Evolutionary conservation across 1,140 invertebrate species (phyloP).

Genomic region (Phortica variegata): DNA sequence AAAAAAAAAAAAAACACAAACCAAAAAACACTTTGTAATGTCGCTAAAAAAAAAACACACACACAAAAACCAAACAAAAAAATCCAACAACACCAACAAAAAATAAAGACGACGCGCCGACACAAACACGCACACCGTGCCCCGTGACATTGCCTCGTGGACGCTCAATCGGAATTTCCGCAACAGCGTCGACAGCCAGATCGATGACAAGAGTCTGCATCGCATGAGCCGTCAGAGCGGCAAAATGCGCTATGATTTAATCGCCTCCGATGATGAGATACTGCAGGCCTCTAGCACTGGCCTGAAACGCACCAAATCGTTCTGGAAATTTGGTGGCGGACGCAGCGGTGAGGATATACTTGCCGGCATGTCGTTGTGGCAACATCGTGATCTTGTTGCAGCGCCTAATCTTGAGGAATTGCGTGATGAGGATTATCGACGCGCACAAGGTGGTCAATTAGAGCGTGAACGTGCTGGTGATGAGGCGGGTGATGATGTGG

Average conservation of each 20-base stretch:
- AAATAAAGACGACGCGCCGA: conserved; percentile 41
- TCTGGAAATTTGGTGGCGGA: conserved; percentile 75
- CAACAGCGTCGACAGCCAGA: conserved; percentile 50
- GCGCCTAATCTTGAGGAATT: conserved; percentile 57
- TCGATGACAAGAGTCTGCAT: conserved; percentile 46
- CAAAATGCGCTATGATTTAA: conserved; percentile 59
- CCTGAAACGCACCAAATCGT: conserved; percentile 79
- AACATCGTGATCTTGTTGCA: conserved; percentile 75
- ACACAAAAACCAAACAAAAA: neutral
- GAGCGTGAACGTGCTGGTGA: conserved; percentile 59
- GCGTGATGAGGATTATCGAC: conserved; percentile 26
- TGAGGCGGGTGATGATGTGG: conserved; percentile 51
- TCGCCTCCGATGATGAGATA: conserved; percentile 52
- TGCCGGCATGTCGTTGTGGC: conserved; percentile 82
- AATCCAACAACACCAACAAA: neutral
- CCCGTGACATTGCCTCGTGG: conserved; percentile 47
- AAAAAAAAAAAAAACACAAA: conserved; percentile 10
- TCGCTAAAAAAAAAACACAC: conserved; percentile 3
- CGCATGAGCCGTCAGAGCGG: conserved; percentile 33
- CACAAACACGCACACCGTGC: conserved; percentile 43
- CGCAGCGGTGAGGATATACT: conserved; percentile 66
- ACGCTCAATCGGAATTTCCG: conserved; percentile 50
- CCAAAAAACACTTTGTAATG: conserved; percentile 8
- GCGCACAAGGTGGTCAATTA: conserved; percentile 22
- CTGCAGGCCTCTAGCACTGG: conserved; percentile 47